Percentiles rank a stretch among this genome's conserved stretches.
phyloP scores from a whole-genome alignment of 2,888 invertebrate species.

The Eupeodes luniger region DNA sequence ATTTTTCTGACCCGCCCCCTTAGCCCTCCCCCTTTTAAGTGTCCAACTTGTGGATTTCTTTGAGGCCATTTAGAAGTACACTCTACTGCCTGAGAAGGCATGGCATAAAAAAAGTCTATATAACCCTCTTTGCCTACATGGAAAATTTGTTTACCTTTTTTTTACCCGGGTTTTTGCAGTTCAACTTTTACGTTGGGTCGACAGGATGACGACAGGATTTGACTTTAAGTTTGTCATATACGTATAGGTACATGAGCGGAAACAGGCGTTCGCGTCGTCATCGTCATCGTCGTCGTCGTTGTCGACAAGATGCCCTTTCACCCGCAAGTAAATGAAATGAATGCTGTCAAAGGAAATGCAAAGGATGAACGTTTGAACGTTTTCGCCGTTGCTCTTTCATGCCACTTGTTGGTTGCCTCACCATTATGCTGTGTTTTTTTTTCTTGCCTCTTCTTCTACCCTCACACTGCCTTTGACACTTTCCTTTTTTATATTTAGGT shows the following conservation, averaged over 20 bases:
- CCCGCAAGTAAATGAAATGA: slow-evolving; percentile 64
- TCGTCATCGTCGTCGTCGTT: slow-evolving; percentile 8
- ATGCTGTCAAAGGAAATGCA: slow-evolving; percentile 45
- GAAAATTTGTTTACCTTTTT: slow-evolving; percentile 45
- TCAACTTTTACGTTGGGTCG: slow-evolving; percentile 46
- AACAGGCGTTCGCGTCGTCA: slow-evolving; percentile 49
- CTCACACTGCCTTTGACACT: not conserved
- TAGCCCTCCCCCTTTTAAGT: slow-evolving; percentile 27
- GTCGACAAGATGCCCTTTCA: slow-evolving; percentile 44
- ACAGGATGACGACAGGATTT: slow-evolving; percentile 55
- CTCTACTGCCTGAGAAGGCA: slow-evolving; percentile 24
- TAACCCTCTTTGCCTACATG: slow-evolving; percentile 50
- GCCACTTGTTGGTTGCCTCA: slow-evolving; percentile 59
- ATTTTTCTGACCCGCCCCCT: not conserved
- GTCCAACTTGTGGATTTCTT: slow-evolving; percentile 66
- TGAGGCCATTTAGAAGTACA: slow-evolving; percentile 56
- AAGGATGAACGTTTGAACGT: slow-evolving; percentile 38
- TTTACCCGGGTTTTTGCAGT: slow-evolving; percentile 4
- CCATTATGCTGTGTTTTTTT: not conserved
- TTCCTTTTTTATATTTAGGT: slow-evolving; percentile 56
- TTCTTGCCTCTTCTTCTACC: not conserved
- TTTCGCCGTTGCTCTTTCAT: slow-evolving; percentile 51
- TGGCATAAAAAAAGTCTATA: slow-evolving; percentile 49
- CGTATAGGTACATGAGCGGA: slow-evolving; percentile 26
- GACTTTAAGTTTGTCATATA: slow-evolving; percentile 60